Evolutionary conservation across 2,888 invertebrate species (phyloP).

Genomic region (Mythimna lalbum): DNA sequence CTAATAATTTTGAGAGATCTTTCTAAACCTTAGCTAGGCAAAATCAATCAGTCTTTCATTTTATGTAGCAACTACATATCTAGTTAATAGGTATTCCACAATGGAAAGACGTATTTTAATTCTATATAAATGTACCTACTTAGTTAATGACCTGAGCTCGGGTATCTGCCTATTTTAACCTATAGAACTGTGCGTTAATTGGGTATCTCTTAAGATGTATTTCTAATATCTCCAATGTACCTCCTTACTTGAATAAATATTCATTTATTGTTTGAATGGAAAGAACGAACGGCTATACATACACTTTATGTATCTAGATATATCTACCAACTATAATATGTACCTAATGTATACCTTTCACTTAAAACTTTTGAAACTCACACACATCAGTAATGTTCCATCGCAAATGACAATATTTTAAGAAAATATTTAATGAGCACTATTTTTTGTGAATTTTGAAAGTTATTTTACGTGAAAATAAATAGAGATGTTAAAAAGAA

Average conservation of each 20-base stretch:
- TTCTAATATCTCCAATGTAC: constrained; percentile 20
- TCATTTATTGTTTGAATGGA: constrained; percentile 22
- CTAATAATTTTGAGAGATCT: neutral
- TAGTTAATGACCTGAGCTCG: neutral
- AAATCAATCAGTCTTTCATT: constrained; percentile 35
- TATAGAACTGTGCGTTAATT: constrained; percentile 2
- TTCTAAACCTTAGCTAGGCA: neutral
- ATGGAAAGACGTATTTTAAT: constrained; percentile 3
- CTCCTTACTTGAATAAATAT: neutral
- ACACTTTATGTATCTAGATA: neutral
- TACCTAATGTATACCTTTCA: constrained; percentile 17
- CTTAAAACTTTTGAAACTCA: constrained; percentile 29
- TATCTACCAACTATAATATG: neutral
- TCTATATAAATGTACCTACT: neutral
- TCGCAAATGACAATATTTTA: constrained; percentile 81
- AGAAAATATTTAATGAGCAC: constrained; percentile 75
- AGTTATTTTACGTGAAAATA: constrained; percentile 60
- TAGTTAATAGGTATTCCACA: neutral
- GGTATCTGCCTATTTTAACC: constrained; percentile 26
- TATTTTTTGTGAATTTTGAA: constrained; percentile 78
- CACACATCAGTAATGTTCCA: constrained; percentile 64
- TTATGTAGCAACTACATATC: constrained; percentile 9
- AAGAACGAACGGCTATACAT: neutral
- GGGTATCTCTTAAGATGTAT: constrained; percentile 9
- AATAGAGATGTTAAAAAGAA: constrained; percentile 38